These are phyloP conservation scores for Indicator indicator DNA, from an alignment of 2,113 vertebrate genomes.

Conservation along the genomic window DNA sequence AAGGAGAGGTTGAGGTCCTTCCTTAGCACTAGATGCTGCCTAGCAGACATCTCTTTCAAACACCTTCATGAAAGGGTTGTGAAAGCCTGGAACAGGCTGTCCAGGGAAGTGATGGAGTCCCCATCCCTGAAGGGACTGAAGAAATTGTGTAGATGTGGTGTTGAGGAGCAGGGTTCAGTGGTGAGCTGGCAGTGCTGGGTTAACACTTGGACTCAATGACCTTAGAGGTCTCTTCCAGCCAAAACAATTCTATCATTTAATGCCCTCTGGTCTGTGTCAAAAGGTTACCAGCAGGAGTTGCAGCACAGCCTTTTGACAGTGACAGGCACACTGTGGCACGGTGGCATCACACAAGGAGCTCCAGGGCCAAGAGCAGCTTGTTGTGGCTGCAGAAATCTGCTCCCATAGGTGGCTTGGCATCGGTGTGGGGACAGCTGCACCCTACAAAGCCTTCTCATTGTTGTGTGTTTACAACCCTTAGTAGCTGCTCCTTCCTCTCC, in stretches of 20 bases:
- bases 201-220: no score
- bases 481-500: no score
- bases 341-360: accelerated
- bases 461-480: background rate
- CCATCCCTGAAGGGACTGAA: no score
- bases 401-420: accelerated
- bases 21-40: background rate
- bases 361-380: background rate
- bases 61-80: no score
- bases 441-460: background rate
- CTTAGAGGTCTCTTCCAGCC: no score
- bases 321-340: accelerated
- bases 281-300: background rate
- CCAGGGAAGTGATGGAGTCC: no score
- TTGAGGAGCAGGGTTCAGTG: no score
- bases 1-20: background rate
- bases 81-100: no score
- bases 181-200: no score
- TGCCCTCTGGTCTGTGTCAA: background rate
- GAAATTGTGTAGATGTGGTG: no score
- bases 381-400: background rate
- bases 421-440: background rate
- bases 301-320: no score
- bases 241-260: background rate
- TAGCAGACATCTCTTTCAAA: background rate